phyloP scores from a whole-genome alignment of 2,888 invertebrate species.

The Drosophila fungiperda region DNA sequence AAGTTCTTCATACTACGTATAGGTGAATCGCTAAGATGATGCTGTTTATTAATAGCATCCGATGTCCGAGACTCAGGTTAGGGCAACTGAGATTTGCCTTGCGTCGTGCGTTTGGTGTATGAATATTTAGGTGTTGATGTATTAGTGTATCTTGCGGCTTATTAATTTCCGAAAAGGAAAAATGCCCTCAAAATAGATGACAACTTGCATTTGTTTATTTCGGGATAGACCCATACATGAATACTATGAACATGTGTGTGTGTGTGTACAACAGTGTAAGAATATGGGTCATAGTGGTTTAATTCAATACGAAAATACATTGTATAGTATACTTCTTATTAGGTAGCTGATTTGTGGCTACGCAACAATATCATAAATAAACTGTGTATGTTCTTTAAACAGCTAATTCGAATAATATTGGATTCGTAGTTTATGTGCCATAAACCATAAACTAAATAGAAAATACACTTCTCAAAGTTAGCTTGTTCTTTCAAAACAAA shows the following conservation, averaged over 20 bases:
- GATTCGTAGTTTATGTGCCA: background rate
- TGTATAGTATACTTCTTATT: conserved; percentile 18
- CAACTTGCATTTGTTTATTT: conserved; percentile 50
- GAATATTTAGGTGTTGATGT: conserved; percentile 22
- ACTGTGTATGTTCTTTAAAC: background rate
- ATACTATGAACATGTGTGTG: background rate
- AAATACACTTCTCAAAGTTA: background rate
- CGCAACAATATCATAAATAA: conserved; percentile 12
- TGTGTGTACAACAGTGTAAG: background rate
- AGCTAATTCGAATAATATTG: background rate
- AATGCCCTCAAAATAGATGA: conserved; percentile 56
- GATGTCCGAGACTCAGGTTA: conserved; percentile 61
- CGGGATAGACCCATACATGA: conserved; percentile 33
- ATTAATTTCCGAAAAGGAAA: conserved; percentile 63
- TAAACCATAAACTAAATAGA: background rate
- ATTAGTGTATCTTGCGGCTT: conserved; percentile 41
- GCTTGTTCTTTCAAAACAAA: background rate
- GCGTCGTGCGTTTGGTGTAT: conserved; percentile 29
- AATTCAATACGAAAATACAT: conserved; percentile 38
- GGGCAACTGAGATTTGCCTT: conserved; percentile 60
- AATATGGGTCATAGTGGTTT: conserved; percentile 56
- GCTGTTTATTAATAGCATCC: conserved; percentile 61
- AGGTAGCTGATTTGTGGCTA: conserved; percentile 2
- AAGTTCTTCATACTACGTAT: conserved; percentile 53
- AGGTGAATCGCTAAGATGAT: conserved; percentile 49